A percentile compares a stretch with the other conserved stretches of the same genome.
These are phyloP conservation scores for Hypomecis punctinalis DNA, from an alignment of 2,888 invertebrate species.

Conservation along the genomic window DNA sequence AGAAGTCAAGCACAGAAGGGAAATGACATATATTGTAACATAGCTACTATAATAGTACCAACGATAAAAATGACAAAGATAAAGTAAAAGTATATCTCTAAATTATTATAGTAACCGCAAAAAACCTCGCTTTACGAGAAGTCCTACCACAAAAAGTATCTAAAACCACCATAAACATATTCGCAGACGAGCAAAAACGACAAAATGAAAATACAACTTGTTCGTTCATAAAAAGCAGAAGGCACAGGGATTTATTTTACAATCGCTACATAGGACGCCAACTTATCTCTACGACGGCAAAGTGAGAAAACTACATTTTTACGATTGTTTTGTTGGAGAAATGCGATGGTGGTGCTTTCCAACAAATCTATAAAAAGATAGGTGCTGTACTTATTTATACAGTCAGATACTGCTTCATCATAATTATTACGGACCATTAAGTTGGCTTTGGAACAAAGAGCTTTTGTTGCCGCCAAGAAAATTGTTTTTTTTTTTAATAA, in stretches of 20 bases:
- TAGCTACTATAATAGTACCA: not conserved
- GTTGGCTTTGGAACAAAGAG: conserved; percentile 41
- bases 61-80: not conserved
- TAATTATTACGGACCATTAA: conserved; percentile 38
- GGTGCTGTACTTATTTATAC: not conserved
- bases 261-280: not conserved
- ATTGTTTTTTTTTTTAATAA: conserved; percentile 49
- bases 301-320: not conserved
- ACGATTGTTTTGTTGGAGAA: not conserved
- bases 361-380: not conserved
- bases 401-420: conserved; percentile 32
- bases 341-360: not conserved
- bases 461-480: conserved; percentile 42
- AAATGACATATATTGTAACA: not conserved
- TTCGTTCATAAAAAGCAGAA: conserved; percentile 13
- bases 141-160: not conserved
- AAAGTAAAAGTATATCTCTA: not conserved
- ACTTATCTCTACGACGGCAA: not conserved
- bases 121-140: not conserved
- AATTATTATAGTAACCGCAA: not conserved
- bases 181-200: conserved; percentile 14
- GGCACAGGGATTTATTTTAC: conserved; percentile 8
- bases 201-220: conserved; percentile 1
- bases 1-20: no score
- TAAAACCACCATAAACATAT: conserved; percentile 7